A percentile compares a stretch with the other conserved stretches of the same genome.
phyloP scores from a whole-genome alignment of 2,888 invertebrate species.

The Cosmorhoe ocellata region DNA sequence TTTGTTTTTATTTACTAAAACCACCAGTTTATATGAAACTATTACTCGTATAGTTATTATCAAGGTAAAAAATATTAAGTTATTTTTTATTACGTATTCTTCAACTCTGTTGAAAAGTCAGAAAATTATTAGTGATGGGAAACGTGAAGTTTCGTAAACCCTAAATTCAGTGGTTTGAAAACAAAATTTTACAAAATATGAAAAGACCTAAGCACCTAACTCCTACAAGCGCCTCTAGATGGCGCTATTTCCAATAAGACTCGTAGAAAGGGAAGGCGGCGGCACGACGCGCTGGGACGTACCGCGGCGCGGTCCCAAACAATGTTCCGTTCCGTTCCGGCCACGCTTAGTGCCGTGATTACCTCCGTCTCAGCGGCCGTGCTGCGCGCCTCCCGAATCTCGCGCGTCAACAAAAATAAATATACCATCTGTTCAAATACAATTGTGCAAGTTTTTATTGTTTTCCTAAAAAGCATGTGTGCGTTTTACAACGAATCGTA shows the following conservation, averaged over 20 bases:
- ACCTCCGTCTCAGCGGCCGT: slow-evolving; percentile 42
- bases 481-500: slow-evolving; percentile 47
- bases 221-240: slow-evolving; percentile 40
- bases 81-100: no score
- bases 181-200: background rate
- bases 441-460: slow-evolving; percentile 73
- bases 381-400: slow-evolving; percentile 23
- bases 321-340: slow-evolving; percentile 45
- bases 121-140: slow-evolving; percentile 2
- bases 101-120: no score
- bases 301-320: slow-evolving; percentile 45
- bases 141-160: background rate
- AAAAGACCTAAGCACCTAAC: background rate
- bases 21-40: background rate
- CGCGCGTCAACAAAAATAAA: slow-evolving; percentile 76
- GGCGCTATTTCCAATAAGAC: slow-evolving; percentile 43
- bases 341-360: slow-evolving; percentile 64
- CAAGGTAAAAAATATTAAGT: no score
- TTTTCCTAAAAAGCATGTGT: slow-evolving; percentile 63
- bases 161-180: background rate
- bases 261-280: slow-evolving; percentile 64
- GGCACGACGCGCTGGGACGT: slow-evolving; percentile 40
- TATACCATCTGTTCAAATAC: slow-evolving; percentile 74
- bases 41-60: no score
- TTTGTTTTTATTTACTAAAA: background rate